A percentile compares a stretch with the other conserved stretches of the same genome.
phyloP scores from a whole-genome alignment of 2,888 invertebrate species.

The Drosophila niveifrons region DNA sequence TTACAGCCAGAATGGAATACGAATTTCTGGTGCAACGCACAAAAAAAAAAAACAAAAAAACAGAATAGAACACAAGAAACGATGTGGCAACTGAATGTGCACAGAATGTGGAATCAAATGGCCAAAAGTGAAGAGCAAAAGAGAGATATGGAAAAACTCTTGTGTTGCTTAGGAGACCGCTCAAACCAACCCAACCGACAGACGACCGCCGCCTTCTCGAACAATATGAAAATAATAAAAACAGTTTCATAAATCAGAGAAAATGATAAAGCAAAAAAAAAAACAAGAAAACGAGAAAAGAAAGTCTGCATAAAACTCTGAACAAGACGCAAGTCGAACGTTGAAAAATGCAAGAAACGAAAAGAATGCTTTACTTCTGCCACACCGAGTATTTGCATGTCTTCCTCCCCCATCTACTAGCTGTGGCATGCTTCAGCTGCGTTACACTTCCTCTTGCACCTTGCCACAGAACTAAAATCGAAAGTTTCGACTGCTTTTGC shows the following conservation, averaged over 20 bases:
- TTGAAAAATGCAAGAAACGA: conserved; percentile 54
- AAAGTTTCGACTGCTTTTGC: conserved; percentile 45
- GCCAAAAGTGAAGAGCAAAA: not conserved
- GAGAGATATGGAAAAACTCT: conserved; percentile 56
- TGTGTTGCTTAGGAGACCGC: conserved; percentile 47
- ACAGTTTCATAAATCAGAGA: conserved; percentile 79
- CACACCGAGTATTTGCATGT: not conserved
- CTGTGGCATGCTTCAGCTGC: conserved; percentile 17
- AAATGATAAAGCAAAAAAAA: conserved; percentile 60
- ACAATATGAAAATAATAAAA: conserved; percentile 80
- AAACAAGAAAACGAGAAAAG: conserved; percentile 3
- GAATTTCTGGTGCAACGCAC: conserved; percentile 67
- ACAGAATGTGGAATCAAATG: conserved; percentile 14
- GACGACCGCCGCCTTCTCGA: conserved; percentile 42
- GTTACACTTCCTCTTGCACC: not conserved
- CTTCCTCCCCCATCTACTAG: not conserved
- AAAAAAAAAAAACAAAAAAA: conserved; percentile 39
- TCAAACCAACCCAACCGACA: no score
- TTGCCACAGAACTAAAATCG: conserved; percentile 45
- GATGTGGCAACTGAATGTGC: conserved; percentile 38
- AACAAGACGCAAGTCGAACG: conserved; percentile 46
- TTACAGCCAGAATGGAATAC: conserved; percentile 70
- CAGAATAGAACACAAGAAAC: not conserved
- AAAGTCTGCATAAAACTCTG: conserved; percentile 73
- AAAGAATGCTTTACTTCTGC: conserved; percentile 33